These are phyloP conservation scores for Rynchops niger DNA, from an alignment of 2,113 vertebrate genomes.

Conservation along the genomic window DNA sequence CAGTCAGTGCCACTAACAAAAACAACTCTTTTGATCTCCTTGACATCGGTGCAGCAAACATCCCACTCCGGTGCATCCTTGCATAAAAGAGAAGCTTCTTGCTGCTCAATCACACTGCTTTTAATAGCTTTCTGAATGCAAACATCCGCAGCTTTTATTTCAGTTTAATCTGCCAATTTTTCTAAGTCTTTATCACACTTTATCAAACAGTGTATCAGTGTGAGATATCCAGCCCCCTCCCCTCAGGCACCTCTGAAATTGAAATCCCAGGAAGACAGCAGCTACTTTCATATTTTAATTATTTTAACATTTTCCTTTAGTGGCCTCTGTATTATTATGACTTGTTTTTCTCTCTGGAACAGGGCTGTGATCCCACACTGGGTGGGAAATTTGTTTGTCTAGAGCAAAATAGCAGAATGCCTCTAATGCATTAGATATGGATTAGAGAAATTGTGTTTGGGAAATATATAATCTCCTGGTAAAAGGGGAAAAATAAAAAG, in stretches of 20 bases:
- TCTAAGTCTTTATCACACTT: conserved; percentile 74
- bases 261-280: conserved; percentile 66
- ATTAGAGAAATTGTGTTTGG: conserved; percentile 46
- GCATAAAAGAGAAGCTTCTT: conserved; percentile 34
- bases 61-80: neutral
- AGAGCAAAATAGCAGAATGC: conserved; percentile 49
- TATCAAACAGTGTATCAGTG: conserved; percentile 75
- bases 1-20: conserved; percentile 17
- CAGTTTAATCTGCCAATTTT: conserved; percentile 73
- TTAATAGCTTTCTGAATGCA: conserved; percentile 54
- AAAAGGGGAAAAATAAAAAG: conserved; percentile 43
- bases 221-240: conserved; percentile 66
- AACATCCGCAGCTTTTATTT: conserved; percentile 60
- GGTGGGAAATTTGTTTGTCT: conserved; percentile 57
- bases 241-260: conserved; percentile 66
- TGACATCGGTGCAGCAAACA: conserved; percentile 17
- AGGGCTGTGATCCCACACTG: conserved; percentile 37
- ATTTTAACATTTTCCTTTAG: conserved; percentile 72
- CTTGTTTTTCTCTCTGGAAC: conserved; percentile 61
- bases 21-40: conserved; percentile 34
- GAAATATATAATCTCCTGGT: conserved; percentile 56
- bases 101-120: conserved; percentile 51
- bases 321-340: conserved; percentile 67
- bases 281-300: conserved; percentile 75
- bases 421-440: conserved; percentile 46